Evolutionary conservation across 2,888 invertebrate species (phyloP).

Genomic region (Acleris emargana): DNA sequence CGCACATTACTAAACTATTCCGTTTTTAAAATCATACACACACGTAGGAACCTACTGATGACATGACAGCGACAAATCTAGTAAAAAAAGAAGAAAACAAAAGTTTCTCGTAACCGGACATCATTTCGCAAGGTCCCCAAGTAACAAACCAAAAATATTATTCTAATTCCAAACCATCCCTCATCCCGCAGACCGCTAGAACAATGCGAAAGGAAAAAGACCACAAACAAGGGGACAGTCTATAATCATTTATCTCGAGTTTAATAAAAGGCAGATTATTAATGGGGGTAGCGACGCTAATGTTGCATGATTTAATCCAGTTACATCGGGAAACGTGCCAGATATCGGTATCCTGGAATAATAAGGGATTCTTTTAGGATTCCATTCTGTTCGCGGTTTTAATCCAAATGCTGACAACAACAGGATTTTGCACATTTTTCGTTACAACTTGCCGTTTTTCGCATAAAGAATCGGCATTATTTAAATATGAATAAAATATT

Average conservation of each 20-base stretch:
- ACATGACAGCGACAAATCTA: too few species aligned
- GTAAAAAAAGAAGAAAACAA: too few species aligned
- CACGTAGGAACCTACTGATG: too few species aligned
- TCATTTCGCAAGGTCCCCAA: not conserved
- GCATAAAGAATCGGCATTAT: too few species aligned
- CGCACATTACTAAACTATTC: too few species aligned
- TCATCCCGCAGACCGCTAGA: slow-evolving; percentile 21
- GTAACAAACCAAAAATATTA: slow-evolving; percentile 14
- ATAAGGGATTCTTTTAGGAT: not conserved
- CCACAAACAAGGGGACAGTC: slow-evolving; percentile 72
- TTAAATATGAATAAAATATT: too few species aligned
- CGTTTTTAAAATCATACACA: too few species aligned
- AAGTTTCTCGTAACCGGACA: too few species aligned
- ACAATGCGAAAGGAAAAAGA: slow-evolving; percentile 38
- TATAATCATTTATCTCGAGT: slow-evolving; percentile 83
- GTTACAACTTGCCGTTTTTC: too few species aligned
- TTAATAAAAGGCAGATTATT: slow-evolving; percentile 84
- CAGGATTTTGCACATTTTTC: too few species aligned
- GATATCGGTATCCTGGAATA: slow-evolving; percentile 36
- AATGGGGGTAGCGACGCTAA: slow-evolving; percentile 68
- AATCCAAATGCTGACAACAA: not conserved
- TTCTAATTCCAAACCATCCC: slow-evolving; percentile 26
- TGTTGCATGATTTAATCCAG: slow-evolving; percentile 82
- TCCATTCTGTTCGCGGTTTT: not conserved
- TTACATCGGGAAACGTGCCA: slow-evolving; percentile 78